phyloP scores from a whole-genome alignment of 2,888 invertebrate species.

The Sarcophaga carnaria region DNA sequence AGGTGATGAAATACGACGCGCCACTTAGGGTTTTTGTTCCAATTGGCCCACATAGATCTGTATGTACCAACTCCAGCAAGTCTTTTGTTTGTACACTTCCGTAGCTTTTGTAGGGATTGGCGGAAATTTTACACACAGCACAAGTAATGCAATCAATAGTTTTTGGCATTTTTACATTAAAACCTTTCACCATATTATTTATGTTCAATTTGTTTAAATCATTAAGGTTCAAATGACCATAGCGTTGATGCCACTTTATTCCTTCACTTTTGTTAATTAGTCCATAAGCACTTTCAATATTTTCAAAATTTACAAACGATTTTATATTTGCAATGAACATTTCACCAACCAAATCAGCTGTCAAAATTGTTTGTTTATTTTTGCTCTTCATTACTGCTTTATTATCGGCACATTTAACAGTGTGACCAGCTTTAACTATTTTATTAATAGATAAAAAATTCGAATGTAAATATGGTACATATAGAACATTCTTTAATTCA shows the following conservation, averaged over 20 bases:
- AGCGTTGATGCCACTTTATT: conserved; percentile 32
- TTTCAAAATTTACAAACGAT: neutral
- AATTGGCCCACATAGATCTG: conserved; percentile 41
- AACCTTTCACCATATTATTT: conserved; percentile 43
- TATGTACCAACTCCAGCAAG: conserved; percentile 41
- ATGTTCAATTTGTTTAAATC: conserved; percentile 8
- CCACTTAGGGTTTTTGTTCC: conserved; percentile 34
- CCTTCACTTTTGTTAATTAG: conserved; percentile 1
- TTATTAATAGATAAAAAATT: too few species aligned
- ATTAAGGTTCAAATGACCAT: conserved; percentile 4
- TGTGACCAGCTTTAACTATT: too few species aligned
- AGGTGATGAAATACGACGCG: conserved; percentile 24
- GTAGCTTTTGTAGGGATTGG: conserved; percentile 40
- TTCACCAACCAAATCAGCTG: conserved; percentile 28
- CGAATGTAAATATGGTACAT: too few species aligned
- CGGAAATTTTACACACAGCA: conserved; percentile 48
- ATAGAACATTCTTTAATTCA: too few species aligned
- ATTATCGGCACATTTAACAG: too few species aligned
- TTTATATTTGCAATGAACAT: conserved; percentile 36
- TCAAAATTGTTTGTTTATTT: conserved; percentile 12
- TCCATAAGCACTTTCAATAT: neutral
- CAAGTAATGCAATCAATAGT: conserved; percentile 53
- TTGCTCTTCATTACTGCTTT: too few species aligned
- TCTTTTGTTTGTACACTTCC: neutral
- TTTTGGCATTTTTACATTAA: conserved; percentile 21